Evolutionary conservation across 2,113 vertebrate species (phyloP).

Genomic region (Clinocottus analis): DNA sequence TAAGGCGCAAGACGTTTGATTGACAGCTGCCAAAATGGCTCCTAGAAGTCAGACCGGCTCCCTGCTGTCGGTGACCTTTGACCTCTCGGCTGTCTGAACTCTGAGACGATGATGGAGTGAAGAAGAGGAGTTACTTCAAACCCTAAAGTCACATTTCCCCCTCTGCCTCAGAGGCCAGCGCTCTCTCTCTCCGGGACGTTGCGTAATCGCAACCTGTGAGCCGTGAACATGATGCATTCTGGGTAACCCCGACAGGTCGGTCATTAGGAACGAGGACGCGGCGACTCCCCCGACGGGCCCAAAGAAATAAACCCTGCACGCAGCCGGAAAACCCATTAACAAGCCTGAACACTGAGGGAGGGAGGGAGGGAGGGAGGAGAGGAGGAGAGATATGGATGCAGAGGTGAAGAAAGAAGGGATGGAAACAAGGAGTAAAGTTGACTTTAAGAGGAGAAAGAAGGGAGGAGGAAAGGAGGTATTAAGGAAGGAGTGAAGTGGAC

Average conservation of each 20-base stretch:
- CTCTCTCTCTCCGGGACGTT: constrained; percentile 17
- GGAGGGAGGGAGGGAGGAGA: not conserved
- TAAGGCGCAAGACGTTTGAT: too few relatives aligned
- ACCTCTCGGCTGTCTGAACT: constrained; percentile 35
- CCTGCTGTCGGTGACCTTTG: constrained; percentile 48
- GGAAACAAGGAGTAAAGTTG: too few relatives aligned
- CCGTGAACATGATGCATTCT: constrained; percentile 70
- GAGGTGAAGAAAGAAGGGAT: not conserved
- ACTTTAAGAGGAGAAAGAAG: too few relatives aligned
- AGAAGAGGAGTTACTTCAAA: not conserved
- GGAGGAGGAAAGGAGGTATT: too few relatives aligned
- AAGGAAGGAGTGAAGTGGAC: too few relatives aligned
- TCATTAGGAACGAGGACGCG: constrained; percentile 53
- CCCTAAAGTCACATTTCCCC: not conserved
- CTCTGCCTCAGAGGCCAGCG: not conserved
- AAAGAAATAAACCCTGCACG: constrained; percentile 67
- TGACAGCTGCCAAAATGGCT: too few relatives aligned
- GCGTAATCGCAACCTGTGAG: constrained; percentile 34
- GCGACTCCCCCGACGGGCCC: constrained; percentile 52
- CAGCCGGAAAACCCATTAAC: constrained; percentile 73
- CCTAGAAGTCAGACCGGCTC: too few relatives aligned
- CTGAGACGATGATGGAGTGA: not conserved
- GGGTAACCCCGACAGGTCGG: constrained; percentile 54
- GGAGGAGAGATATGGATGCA: too few relatives aligned
- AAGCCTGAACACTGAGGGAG: constrained; percentile 41